phyloP scores from a whole-genome alignment of 2,797 vertebrate genomes.

The Melanotaenia maccullochi region DNA sequence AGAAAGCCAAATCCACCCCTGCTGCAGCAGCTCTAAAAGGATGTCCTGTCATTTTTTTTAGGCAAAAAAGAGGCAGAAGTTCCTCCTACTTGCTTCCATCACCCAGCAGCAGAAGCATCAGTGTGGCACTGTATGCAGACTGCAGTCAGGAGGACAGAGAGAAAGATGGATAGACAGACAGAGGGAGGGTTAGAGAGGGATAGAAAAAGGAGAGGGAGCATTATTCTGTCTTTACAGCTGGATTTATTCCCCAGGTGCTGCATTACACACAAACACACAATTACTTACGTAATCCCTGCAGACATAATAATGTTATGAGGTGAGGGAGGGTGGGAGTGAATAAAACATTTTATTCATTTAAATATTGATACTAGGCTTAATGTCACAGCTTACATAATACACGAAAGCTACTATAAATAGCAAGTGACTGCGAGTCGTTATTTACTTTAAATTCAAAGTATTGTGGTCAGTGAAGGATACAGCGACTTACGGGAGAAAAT shows the following conservation, averaged over 20 bases:
- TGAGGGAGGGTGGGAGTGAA: constrained; percentile 9
- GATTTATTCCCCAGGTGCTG: constrained; percentile 71
- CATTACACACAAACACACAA: constrained; percentile 63
- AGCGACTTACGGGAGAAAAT: background rate
- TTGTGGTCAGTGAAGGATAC: background rate
- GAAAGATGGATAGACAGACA: constrained; percentile 64
- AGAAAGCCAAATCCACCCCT: constrained; percentile 59
- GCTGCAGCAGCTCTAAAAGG: constrained; percentile 64
- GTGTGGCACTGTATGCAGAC: constrained; percentile 67
- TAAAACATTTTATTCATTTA: constrained; percentile 52
- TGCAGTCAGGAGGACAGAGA: constrained; percentile 70
- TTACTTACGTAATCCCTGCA: constrained; percentile 56
- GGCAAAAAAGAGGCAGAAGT: constrained; percentile 51
- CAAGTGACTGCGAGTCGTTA: background rate
- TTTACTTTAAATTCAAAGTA: constrained; percentile 17
- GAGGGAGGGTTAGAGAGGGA: constrained; percentile 23
- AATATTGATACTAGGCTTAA: constrained; percentile 48
- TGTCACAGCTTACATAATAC: constrained; percentile 56
- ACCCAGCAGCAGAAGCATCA: constrained; percentile 54
- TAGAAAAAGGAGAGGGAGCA: constrained; percentile 23
- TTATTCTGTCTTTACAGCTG: constrained; percentile 68
- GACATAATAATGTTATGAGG: constrained; percentile 32
- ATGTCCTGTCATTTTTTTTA: constrained; percentile 62
- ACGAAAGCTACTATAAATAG: constrained; percentile 47
- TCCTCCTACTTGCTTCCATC: constrained; percentile 64